phyloP scores from a whole-genome alignment of 2,888 invertebrate species.

The Drosophila testacea region DNA sequence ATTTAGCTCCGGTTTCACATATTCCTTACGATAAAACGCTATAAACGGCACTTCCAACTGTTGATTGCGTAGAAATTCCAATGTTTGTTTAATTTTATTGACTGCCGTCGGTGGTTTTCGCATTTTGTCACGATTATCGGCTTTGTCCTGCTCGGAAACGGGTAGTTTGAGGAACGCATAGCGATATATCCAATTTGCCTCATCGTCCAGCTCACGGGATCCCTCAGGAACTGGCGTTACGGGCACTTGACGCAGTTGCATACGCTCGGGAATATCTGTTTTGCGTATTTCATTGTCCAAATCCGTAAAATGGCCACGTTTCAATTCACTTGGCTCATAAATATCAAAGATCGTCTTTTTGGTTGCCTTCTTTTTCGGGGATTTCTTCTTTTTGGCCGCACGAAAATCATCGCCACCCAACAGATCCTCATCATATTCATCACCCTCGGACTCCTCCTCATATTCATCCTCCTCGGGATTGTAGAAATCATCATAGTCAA shows the following conservation, averaged over 20 bases:
- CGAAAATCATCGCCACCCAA: constrained; percentile 88
- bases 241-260: constrained; percentile 95
- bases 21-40: constrained; percentile 99
- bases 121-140: constrained; percentile 85
- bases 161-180: constrained; percentile 95
- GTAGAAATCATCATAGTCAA: constrained; percentile 96
- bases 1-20: constrained; percentile 96
- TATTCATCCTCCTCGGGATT: constrained; percentile 93
- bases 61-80: constrained; percentile 98
- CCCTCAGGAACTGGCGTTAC: constrained; percentile 93
- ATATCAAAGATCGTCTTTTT: constrained; percentile 96
- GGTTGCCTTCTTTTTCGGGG: constrained; percentile 90
- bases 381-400: constrained; percentile 90
- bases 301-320: constrained; percentile 97
- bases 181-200: constrained; percentile 99
- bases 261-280: constrained; percentile 95
- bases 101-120: constrained; percentile 90
- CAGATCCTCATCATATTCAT: constrained; percentile 91
- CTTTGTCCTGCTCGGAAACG: constrained; percentile 90
- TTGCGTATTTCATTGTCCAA: constrained; percentile 95
- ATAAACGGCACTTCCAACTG: constrained; percentile 99
- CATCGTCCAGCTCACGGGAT: constrained; percentile 95
- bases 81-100: constrained; percentile 96
- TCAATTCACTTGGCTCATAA: constrained; percentile 98
- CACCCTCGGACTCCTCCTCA: constrained; percentile 91